Conservation (phyloP, 2,797 vertebrate species). For the Sebastolobus altivelis region DNA sequence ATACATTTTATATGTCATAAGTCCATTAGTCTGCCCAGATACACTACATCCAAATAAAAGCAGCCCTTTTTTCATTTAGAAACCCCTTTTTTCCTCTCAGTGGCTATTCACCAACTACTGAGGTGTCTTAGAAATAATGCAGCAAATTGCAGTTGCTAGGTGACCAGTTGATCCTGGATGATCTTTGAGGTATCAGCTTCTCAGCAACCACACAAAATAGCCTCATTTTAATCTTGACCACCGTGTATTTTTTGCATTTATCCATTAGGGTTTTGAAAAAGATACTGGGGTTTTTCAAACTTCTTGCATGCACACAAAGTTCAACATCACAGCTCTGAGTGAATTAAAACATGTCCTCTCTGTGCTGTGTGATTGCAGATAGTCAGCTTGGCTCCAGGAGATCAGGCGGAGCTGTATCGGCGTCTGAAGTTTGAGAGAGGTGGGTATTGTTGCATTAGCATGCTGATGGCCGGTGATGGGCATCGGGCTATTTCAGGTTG, state of each 20-base stretch:
- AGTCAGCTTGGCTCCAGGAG: slow-evolving; percentile 87
- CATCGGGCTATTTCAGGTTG: slow-evolving; percentile 57
- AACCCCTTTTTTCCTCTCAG: not conserved
- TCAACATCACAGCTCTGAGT: not conserved
- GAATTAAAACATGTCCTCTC: not conserved
- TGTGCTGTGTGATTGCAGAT: slow-evolving; percentile 88
- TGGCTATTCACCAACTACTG: not conserved
- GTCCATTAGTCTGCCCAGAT: too few species aligned
- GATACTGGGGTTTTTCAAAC: not conserved
- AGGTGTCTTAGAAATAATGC: slow-evolving; percentile 14
- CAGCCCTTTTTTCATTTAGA: not conserved
- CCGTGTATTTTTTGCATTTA: not conserved
- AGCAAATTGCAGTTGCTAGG: slow-evolving; percentile 17
- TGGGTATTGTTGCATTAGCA: slow-evolving; percentile 64
- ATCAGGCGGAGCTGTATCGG: slow-evolving; percentile 91
- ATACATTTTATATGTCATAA: too few species aligned
- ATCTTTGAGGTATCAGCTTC: slow-evolving; percentile 1
- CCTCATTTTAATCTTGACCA: not conserved
- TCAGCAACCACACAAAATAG: not conserved
- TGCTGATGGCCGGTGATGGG: slow-evolving; percentile 19
- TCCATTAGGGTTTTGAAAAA: not conserved
- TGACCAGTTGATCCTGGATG: not conserved
- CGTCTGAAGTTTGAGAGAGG: slow-evolving; percentile 95
- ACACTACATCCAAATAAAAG: too few species aligned
- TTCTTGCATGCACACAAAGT: not conserved